Conservation (phyloP, 2,888 invertebrate genomes). For the Clanis bilineata region DNA sequence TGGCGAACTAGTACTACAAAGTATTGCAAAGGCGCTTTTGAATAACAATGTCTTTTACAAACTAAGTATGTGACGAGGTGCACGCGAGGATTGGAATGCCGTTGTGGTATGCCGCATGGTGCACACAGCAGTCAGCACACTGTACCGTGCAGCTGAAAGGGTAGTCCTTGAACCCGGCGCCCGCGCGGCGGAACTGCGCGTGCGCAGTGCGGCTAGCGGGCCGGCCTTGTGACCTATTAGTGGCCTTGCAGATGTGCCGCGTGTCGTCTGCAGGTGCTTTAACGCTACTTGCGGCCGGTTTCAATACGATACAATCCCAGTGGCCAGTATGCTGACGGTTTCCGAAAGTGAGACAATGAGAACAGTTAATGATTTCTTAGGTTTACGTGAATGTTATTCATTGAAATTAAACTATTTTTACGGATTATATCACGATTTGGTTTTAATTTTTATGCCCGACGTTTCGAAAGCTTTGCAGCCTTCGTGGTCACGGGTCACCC, state of each 20-base stretch:
- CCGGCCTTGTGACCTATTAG: conserved; percentile 75
- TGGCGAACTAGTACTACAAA: too few species aligned
- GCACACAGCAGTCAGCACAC: too few species aligned
- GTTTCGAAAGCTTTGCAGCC: too few species aligned
- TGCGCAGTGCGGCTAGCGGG: conserved; percentile 57
- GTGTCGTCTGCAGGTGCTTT: conserved; percentile 33
- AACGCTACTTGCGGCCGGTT: background rate
- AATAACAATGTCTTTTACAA: conserved; percentile 4
- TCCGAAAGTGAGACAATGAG: too few species aligned
- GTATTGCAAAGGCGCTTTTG: conserved; percentile 1
- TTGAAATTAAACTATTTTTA: too few species aligned
- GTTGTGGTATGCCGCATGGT: background rate
- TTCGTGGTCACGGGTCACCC: too few species aligned
- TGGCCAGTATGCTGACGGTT: too few species aligned
- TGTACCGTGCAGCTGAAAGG: conserved; percentile 56
- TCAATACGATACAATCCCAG: too few species aligned
- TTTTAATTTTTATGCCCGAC: too few species aligned
- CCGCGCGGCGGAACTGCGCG: conserved; percentile 34
- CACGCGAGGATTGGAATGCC: conserved; percentile 21
- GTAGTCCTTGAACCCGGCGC: conserved; percentile 53
- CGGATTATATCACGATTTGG: too few species aligned
- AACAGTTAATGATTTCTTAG: too few species aligned
- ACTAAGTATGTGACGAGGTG: conserved; percentile 3
- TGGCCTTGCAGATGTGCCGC: conserved; percentile 60
- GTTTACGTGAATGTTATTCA: too few species aligned